Percentiles rank a stretch among this genome's conserved stretches.
Conservation (phyloP, 2,113 vertebrate genomes). For the Cyphomyrus discorhynchus region DNA sequence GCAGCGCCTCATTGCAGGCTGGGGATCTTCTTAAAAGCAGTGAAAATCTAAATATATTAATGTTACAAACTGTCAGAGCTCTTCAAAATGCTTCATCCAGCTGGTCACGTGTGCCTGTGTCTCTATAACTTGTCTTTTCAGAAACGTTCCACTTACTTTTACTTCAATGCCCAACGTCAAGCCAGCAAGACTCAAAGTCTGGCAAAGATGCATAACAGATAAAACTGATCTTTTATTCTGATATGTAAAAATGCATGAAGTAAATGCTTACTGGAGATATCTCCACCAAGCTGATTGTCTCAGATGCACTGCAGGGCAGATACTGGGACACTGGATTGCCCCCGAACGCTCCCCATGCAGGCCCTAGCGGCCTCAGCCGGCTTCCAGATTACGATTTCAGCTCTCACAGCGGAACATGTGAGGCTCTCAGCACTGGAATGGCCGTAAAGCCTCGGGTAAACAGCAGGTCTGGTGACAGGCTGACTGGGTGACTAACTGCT, state of each 20-base stretch:
- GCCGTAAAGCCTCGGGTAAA: constrained; percentile 19
- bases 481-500: constrained; percentile 31
- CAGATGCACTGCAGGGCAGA: not conserved
- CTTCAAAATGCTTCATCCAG: not conserved
- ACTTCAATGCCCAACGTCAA: not conserved
- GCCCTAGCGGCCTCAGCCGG: too few species aligned
- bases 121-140: not conserved
- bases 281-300: not conserved
- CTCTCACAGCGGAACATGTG: constrained; percentile 12
- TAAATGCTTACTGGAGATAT: not conserved
- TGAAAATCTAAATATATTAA: not conserved
- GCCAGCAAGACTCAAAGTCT: not conserved
- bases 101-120: not conserved
- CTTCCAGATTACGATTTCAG: constrained; percentile 20
- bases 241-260: not conserved
- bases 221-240: not conserved
- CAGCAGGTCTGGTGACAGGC: constrained; percentile 21
- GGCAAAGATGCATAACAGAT: not conserved
- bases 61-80: not conserved
- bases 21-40: not conserved
- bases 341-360: not conserved
- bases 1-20: not conserved
- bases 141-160: not conserved
- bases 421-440: constrained; percentile 16
- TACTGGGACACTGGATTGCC: not conserved